phyloP scores from a whole-genome alignment of 2,888 invertebrate species.

The Aphodius sticticus region DNA sequence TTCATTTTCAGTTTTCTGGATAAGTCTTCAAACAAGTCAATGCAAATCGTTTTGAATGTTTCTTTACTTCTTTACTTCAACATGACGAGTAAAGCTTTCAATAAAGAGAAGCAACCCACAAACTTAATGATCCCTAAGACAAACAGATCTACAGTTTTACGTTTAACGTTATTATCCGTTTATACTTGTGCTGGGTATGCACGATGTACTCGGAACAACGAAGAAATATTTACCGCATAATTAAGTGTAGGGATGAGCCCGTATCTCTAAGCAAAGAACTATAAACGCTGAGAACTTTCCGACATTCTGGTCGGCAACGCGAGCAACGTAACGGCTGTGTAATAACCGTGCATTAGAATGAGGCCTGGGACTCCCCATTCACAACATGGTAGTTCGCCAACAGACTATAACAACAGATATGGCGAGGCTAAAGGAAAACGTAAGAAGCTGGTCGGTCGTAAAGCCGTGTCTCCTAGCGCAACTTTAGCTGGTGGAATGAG shows the following conservation, averaged over 20 bases:
- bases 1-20: too few relatives aligned
- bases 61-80: too few relatives aligned
- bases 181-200: background rate
- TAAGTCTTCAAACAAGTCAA: too few relatives aligned
- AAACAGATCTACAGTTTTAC: background rate
- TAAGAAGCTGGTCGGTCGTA: background rate
- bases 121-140: too few relatives aligned
- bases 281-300: background rate
- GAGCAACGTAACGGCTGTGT: background rate
- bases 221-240: background rate
- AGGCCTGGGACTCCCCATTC: background rate
- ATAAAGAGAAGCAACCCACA: too few relatives aligned
- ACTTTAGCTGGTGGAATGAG: background rate
- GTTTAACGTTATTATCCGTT: background rate
- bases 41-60: too few relatives aligned
- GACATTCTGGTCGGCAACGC: background rate
- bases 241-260: background rate
- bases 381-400: background rate
- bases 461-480: background rate
- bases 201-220: background rate
- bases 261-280: background rate
- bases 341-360: background rate
- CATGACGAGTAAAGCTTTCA: too few relatives aligned
- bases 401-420: background rate
- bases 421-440: background rate